phyloP scores from a whole-genome alignment of 2,888 invertebrate genomes.

The Eudemis profundana region DNA sequence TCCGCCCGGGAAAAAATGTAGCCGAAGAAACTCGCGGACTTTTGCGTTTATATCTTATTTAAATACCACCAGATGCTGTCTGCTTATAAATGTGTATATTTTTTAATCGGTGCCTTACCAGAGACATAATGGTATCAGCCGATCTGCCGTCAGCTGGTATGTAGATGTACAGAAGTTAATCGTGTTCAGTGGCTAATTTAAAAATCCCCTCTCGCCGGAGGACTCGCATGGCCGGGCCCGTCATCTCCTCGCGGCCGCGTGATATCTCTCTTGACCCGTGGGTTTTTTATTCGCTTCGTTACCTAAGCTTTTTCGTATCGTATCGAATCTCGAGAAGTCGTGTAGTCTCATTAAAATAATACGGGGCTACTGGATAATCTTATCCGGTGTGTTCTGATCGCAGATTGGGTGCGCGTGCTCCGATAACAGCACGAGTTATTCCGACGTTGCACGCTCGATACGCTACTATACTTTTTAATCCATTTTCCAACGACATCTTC shows the following conservation, averaged over 20 bases:
- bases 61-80: conserved; percentile 83
- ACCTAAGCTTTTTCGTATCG: conserved; percentile 82
- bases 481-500: conserved; percentile 81
- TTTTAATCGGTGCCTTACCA: conserved; percentile 83
- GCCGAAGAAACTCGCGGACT: conserved; percentile 75
- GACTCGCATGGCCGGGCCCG: conserved; percentile 62
- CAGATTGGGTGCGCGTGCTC: conserved; percentile 84
- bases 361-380: conserved; percentile 85
- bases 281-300: conserved; percentile 80
- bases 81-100: conserved; percentile 81
- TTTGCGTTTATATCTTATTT: conserved; percentile 83
- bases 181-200: conserved; percentile 80
- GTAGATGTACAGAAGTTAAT: conserved; percentile 78
- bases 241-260: conserved; percentile 69
- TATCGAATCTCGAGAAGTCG: conserved; percentile 80
- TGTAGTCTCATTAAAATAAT: conserved; percentile 86
- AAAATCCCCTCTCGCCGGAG: conserved; percentile 69
- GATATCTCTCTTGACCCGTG: conserved; percentile 82
- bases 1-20: conserved; percentile 69
- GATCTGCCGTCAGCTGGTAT: conserved; percentile 84
- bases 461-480: conserved; percentile 76
- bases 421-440: conserved; percentile 83
- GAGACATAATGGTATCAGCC: conserved; percentile 83
- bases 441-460: conserved; percentile 79
- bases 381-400: conserved; percentile 84